phyloP scores from a whole-genome alignment of 2,113 vertebrate species.

The Bubo blakistoni region DNA sequence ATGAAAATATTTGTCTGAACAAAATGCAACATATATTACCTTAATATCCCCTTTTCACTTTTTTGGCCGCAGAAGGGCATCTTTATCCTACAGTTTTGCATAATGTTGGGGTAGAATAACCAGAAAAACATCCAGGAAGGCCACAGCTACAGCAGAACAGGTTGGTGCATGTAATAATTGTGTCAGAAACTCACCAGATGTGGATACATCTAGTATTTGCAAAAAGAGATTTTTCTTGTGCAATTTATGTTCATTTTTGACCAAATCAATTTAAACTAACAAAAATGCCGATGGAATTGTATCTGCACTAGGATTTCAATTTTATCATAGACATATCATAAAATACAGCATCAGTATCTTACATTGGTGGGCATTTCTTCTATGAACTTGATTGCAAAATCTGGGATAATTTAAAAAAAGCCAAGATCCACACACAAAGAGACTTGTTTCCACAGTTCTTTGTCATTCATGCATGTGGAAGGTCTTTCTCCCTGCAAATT shows the following conservation, averaged over 20 bases:
- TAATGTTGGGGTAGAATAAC: not conserved
- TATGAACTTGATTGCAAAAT: not conserved
- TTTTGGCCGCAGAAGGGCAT: not conserved
- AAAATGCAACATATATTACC: not conserved
- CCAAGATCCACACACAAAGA: not conserved
- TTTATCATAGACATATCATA: not conserved
- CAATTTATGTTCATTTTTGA: not conserved
- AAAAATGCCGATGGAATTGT: not conserved
- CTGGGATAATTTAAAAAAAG: not conserved
- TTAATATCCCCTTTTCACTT: not conserved
- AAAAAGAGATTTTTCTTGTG: not conserved
- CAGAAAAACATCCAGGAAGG: not conserved
- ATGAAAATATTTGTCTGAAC: not conserved
- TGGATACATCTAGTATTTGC: not conserved
- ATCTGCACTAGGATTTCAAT: not conserved
- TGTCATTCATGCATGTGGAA: not conserved
- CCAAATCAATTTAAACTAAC: not conserved
- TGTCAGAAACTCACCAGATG: not conserved
- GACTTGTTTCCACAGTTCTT: not conserved
- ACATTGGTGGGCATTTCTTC: not conserved
- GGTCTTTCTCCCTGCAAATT: not conserved
- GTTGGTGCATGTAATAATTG: not conserved
- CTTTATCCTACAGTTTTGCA: not conserved
- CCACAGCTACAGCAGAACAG: not conserved
- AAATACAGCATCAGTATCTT: not conserved